Evolutionary conservation across 2,888 invertebrate genomes (phyloP).

Genomic region (Euproctis similis): DNA sequence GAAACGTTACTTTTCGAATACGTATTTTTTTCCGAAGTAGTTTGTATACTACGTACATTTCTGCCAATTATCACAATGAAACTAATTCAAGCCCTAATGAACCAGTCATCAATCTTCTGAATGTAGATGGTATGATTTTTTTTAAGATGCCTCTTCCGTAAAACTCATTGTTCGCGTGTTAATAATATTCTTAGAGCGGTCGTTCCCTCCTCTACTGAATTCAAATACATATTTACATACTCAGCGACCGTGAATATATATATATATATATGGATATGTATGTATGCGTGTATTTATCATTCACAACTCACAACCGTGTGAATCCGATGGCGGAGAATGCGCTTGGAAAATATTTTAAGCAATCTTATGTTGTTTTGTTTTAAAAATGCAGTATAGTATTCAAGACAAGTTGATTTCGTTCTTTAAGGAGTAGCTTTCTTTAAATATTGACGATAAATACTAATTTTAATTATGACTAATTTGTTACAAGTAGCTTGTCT

Average conservation of each 20-base stretch:
- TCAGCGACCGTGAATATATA: slow-evolving; percentile 67
- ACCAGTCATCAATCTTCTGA: slow-evolving; percentile 15
- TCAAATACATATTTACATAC: slow-evolving; percentile 64
- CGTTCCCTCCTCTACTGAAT: slow-evolving; percentile 37
- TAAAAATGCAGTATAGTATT: too few species aligned
- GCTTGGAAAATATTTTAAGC: slow-evolving; percentile 42
- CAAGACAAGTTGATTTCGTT: too few species aligned
- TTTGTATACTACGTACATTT: too few species aligned
- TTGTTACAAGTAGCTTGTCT: too few species aligned
- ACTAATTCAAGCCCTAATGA: slow-evolving; percentile 19
- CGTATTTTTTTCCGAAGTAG: too few species aligned
- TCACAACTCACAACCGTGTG: slow-evolving; percentile 53
- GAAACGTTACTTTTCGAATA: too few species aligned
- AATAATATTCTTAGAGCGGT: slow-evolving; percentile 39
- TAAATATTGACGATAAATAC: too few species aligned
- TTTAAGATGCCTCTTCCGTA: slow-evolving; percentile 24
- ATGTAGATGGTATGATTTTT: slow-evolving; percentile 17
- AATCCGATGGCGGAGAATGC: slow-evolving; percentile 59
- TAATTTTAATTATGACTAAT: too few species aligned
- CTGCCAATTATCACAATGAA: slow-evolving; percentile 11
- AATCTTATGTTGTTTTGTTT: too few species aligned
- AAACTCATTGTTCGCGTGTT: slow-evolving; percentile 28
- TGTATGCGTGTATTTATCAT: slow-evolving; percentile 45
- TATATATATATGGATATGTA: too few species aligned
- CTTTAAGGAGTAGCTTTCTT: too few species aligned